These are phyloP conservation scores for Heterohyrax brucei DNA, from an alignment of 2,797 vertebrate genomes.

Conservation along the genomic window DNA sequence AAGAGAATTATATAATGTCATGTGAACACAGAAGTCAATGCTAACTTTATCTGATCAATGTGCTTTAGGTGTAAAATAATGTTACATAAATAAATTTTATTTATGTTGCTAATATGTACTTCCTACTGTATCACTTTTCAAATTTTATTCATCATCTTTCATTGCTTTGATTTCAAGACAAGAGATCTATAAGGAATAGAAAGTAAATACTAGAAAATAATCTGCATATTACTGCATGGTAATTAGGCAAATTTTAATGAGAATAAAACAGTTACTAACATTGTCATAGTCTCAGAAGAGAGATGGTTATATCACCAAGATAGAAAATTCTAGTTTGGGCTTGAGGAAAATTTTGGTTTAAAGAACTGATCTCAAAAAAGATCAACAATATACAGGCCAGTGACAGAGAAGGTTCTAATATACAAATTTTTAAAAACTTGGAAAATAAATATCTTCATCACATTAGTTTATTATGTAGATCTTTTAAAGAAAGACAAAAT, in stretches of 20 bases:
- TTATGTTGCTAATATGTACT: too few species aligned
- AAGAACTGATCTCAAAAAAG: neutral
- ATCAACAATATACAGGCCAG: neutral
- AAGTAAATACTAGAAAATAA: conserved; percentile 27
- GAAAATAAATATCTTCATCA: neutral
- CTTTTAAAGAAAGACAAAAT: neutral
- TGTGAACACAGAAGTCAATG: neutral
- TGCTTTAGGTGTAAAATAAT: neutral
- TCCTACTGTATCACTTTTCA: neutral
- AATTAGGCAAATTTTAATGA: conserved; percentile 64
- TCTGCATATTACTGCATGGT: neutral
- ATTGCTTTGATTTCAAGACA: conserved; percentile 47
- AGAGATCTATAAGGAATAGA: neutral
- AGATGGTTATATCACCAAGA: conserved; percentile 17
- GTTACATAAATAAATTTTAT: too few species aligned
- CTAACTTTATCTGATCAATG: neutral
- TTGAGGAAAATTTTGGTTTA: conserved; percentile 43
- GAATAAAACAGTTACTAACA: conserved; percentile 55
- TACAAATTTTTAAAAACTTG: neutral
- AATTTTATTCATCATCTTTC: conserved; percentile 30
- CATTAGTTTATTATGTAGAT: neutral
- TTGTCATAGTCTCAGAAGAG: conserved; percentile 56
- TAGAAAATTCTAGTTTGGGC: conserved; percentile 55
- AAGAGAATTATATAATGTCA: neutral
- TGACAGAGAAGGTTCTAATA: neutral